phyloP scores from a whole-genome alignment of 2,797 vertebrate species.

The Melanogrammus aeglefinus region DNA sequence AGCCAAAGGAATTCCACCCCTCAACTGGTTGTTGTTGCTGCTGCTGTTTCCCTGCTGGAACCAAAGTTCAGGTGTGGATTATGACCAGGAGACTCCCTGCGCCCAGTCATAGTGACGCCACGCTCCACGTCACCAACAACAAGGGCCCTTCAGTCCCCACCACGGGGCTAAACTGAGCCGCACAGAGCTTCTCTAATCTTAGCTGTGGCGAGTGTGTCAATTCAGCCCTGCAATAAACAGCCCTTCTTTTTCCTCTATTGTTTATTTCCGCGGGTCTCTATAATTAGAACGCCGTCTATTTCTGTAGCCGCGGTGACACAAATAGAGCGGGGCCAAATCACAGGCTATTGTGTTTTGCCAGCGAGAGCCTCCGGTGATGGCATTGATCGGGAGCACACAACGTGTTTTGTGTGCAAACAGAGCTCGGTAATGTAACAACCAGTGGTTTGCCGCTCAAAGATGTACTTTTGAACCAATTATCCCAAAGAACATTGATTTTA shows the following conservation, averaged over 20 bases:
- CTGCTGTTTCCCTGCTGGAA: slow-evolving; percentile 16
- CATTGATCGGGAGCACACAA: slow-evolving; percentile 20
- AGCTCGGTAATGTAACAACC: not conserved
- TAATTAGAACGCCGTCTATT: slow-evolving; percentile 56
- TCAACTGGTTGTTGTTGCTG: slow-evolving; percentile 43
- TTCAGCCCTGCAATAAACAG: slow-evolving; percentile 56
- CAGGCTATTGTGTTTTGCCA: slow-evolving; percentile 47
- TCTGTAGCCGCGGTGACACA: slow-evolving; percentile 57
- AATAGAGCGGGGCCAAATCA: slow-evolving; percentile 45
- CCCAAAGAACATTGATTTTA: not conserved
- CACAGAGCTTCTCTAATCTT: slow-evolving; percentile 51
- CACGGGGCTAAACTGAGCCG: no score
- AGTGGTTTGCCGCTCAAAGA: slow-evolving; percentile 26
- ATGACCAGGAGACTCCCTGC: slow-evolving; percentile 45
- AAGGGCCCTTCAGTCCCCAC: slow-evolving; percentile 47
- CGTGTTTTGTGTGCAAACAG: slow-evolving; percentile 41
- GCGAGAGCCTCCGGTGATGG: not conserved
- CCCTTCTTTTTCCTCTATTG: slow-evolving; percentile 46
- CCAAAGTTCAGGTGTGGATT: slow-evolving; percentile 49
- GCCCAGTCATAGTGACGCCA: slow-evolving; percentile 65
- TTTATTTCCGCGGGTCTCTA: slow-evolving; percentile 54
- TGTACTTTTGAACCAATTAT: slow-evolving; percentile 43
- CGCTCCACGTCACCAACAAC: slow-evolving; percentile 61
- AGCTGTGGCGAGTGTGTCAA: slow-evolving; percentile 29
- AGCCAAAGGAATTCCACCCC: slow-evolving; percentile 40